Evolutionary conservation across 2,797 vertebrate species (phyloP).

Genomic region (Apodemus agrarius): DNA sequence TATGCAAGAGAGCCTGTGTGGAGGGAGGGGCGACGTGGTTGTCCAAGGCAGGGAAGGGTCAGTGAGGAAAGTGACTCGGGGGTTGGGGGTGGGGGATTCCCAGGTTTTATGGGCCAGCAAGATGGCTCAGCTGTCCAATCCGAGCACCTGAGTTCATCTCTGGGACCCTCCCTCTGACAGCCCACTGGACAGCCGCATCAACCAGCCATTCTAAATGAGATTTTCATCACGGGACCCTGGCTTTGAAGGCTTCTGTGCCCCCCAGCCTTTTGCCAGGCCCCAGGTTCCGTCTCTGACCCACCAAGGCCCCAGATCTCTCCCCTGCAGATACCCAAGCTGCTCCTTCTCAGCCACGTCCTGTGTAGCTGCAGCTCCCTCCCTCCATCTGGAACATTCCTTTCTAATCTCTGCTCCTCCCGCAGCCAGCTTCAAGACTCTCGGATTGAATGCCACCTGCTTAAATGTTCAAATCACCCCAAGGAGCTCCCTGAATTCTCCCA

Average conservation of each 20-base stretch:
- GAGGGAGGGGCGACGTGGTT: background rate
- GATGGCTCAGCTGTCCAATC: background rate
- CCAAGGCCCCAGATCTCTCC: background rate
- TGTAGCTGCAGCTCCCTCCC: background rate
- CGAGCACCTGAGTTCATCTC: background rate
- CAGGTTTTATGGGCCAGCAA: background rate
- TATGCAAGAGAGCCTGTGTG: background rate
- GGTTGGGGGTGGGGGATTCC: no score
- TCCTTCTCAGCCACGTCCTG: conserved; percentile 15
- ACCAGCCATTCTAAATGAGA: background rate
- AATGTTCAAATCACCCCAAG: background rate
- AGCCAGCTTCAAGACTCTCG: background rate
- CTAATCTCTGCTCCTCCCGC: background rate
- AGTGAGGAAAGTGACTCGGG: background rate
- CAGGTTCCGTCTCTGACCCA: background rate
- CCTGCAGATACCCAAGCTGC: background rate
- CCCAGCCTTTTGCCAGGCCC: background rate
- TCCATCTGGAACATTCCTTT: conserved; percentile 19
- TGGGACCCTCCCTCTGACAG: background rate
- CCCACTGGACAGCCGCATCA: background rate
- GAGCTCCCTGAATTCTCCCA: background rate
- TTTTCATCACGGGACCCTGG: background rate
- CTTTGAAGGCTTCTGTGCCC: background rate
- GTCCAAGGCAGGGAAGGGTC: background rate
- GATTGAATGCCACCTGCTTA: background rate